A percentile compares a stretch with the other conserved stretches of the same genome.
Evolutionary conservation across 2,113 vertebrate genomes (phyloP).

Genomic region (Blennius ocellaris): DNA sequence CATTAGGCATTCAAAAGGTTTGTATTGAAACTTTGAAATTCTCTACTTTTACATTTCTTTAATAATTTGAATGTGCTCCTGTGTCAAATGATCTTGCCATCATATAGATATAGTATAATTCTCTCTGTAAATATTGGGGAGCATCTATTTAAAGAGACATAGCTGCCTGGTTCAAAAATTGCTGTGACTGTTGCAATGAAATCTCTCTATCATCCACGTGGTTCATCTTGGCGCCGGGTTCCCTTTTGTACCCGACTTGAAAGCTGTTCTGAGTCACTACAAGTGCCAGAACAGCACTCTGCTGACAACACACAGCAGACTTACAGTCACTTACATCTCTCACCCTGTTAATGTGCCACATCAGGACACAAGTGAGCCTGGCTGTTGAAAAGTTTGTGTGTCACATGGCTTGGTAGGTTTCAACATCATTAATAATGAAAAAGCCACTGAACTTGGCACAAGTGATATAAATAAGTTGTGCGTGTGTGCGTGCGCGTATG

Average conservation of each 20-base stretch:
- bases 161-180: constrained; percentile 21
- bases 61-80: not conserved
- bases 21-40: not conserved
- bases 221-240: constrained; percentile 21
- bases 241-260: constrained; percentile 15
- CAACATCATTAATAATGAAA: constrained; percentile 73
- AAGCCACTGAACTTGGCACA: constrained; percentile 68
- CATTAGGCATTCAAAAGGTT: not conserved
- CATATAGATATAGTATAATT: not conserved
- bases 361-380: constrained; percentile 44
- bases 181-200: constrained; percentile 16
- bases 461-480: constrained; percentile 70
- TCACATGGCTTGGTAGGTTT: constrained; percentile 63
- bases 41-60: not conserved
- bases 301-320: constrained; percentile 34
- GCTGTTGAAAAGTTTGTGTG: constrained; percentile 49
- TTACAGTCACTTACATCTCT: constrained; percentile 52
- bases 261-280: constrained; percentile 30
- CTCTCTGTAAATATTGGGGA: constrained; percentile 30
- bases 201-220: constrained; percentile 12
- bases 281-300: constrained; percentile 24
- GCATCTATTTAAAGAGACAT: constrained; percentile 28
- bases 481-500: constrained; percentile 6
- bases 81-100: not conserved
- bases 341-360: constrained; percentile 50